Conservation (phyloP, 2,797 vertebrate species). For the Sebastolobus altivelis region DNA sequence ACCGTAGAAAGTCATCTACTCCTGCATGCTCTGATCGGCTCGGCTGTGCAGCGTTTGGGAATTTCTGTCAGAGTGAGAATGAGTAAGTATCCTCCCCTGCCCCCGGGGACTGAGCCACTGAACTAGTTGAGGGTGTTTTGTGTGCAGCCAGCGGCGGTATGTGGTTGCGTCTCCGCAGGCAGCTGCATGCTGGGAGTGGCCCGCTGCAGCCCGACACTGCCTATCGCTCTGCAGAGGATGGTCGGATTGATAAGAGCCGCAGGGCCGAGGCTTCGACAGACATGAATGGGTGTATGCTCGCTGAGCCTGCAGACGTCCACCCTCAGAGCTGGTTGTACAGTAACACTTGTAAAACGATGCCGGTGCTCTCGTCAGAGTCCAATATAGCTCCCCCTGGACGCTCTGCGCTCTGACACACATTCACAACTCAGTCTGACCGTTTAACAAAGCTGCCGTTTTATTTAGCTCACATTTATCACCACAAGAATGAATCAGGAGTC, state of each 20-base stretch:
- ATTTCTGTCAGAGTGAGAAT: conserved; percentile 30
- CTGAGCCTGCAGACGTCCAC: conserved; percentile 46
- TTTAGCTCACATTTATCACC: background rate
- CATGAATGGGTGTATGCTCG: conserved; percentile 67
- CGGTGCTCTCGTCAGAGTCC: conserved; percentile 37
- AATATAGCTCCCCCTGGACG: conserved; percentile 68
- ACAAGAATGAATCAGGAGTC: too few species aligned
- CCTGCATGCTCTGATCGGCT: conserved; percentile 2
- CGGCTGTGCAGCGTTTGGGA: conserved; percentile 4
- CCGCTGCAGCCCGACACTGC: conserved; percentile 58
- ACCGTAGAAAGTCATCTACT: conserved; percentile 17
- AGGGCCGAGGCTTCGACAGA: conserved; percentile 39
- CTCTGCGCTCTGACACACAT: conserved; percentile 57
- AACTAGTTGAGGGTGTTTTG: conserved; percentile 55
- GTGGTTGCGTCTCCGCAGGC: conserved; percentile 40
- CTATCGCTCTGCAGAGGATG: conserved; percentile 80
- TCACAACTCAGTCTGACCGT: conserved; percentile 16
- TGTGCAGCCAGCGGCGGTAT: conserved; percentile 33
- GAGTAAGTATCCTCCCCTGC: conserved; percentile 24
- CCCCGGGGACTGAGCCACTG: background rate
- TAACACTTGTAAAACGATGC: conserved; percentile 76
- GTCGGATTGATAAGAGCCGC: conserved; percentile 80
- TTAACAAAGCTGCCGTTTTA: background rate
- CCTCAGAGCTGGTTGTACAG: conserved; percentile 54
- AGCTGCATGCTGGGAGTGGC: conserved; percentile 77